Percentiles rank a stretch among this genome's conserved stretches.
These are phyloP conservation scores for Salvelinus namaycush DNA, from an alignment of 2,113 vertebrate species.

Conservation along the genomic window DNA sequence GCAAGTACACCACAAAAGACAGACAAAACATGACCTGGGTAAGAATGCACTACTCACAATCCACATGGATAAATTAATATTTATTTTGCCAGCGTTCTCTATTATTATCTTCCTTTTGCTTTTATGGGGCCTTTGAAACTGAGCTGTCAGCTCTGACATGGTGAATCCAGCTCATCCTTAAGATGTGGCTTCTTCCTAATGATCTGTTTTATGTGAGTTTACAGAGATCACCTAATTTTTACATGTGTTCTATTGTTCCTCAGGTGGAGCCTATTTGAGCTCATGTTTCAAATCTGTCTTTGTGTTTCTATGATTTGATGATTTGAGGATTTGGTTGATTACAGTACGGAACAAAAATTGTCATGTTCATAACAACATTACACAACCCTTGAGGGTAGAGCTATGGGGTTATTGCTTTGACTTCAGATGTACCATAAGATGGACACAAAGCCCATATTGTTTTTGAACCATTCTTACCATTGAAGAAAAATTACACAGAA, in stretches of 20 bases:
- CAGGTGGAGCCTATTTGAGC: background rate
- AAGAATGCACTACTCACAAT: conserved; percentile 56
- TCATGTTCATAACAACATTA: too few species aligned
- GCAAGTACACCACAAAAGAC: conserved; percentile 82
- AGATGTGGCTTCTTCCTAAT: conserved; percentile 14
- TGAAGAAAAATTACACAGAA: too few species aligned
- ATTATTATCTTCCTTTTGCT: background rate
- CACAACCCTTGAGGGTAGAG: too few species aligned
- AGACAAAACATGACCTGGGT: conserved; percentile 87
- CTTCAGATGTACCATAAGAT: too few species aligned
- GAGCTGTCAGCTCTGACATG: conserved; percentile 1
- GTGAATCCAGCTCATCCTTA: background rate
- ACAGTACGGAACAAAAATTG: too few species aligned
- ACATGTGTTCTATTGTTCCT: background rate
- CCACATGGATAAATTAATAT: too few species aligned
- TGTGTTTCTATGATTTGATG: background rate
- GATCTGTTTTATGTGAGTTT: background rate
- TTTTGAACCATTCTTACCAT: too few species aligned
- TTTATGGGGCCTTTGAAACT: conserved; percentile 1
- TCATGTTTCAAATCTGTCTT: background rate
- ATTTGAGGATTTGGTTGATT: too few species aligned
- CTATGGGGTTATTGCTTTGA: too few species aligned
- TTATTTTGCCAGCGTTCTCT: background rate
- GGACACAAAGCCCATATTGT: too few species aligned
- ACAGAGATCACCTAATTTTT: conserved; percentile 1